A percentile compares a stretch with the other conserved stretches of the same genome.
These are phyloP conservation scores for Alosa alosa DNA, from an alignment of 2,113 vertebrate species.

Conservation along the genomic window DNA sequence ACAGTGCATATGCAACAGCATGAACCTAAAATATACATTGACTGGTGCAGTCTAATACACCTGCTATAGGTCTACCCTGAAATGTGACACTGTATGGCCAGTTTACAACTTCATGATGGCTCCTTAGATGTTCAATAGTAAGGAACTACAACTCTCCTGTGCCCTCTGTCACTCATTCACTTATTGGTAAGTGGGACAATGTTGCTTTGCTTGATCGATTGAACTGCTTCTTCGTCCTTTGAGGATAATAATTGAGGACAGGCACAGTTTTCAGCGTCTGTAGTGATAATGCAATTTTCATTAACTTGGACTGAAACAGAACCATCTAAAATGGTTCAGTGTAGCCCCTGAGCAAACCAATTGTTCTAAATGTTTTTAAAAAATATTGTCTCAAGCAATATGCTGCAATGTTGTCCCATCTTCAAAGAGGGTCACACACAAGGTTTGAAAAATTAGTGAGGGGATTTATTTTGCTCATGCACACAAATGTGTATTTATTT, in stretches of 20 bases:
- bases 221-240: background rate
- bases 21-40: too few relatives aligned
- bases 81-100: background rate
- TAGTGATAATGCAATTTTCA: conserved; percentile 29
- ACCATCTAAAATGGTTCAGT: conserved; percentile 1
- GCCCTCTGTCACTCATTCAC: conserved; percentile 4
- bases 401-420: background rate
- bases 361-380: background rate
- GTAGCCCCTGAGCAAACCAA: background rate
- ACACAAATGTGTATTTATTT: background rate
- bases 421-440: background rate
- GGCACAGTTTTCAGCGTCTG: background rate
- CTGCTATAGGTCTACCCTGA: too few relatives aligned
- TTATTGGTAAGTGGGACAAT: conserved; percentile 22
- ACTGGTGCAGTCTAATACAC: too few relatives aligned
- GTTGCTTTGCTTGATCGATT: conserved; percentile 24
- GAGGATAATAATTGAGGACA: conserved; percentile 6
- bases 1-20: too few relatives aligned
- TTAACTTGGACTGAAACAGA: background rate
- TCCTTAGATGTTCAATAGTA: background rate
- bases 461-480: background rate
- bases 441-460: background rate
- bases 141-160: background rate
- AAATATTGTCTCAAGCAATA: background rate
- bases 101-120: background rate